Conservation (phyloP, 2,797 vertebrate genomes). For the Enteromius anoplus region DNA sequence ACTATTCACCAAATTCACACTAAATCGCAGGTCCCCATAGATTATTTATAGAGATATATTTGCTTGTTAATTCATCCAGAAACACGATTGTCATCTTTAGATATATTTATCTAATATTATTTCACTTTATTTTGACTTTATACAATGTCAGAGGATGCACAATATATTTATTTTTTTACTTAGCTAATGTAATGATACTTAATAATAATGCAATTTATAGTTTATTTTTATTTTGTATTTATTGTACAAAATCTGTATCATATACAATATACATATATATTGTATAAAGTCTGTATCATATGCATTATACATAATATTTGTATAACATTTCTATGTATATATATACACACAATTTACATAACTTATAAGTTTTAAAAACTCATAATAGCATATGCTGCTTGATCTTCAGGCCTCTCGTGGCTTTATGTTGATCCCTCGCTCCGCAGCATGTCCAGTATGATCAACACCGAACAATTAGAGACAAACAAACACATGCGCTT, state of each 20-base stretch:
- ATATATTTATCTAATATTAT: background rate
- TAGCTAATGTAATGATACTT: background rate
- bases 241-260: background rate
- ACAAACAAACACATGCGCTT: background rate
- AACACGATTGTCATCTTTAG: background rate
- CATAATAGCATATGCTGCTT: background rate
- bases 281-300: too few relatives aligned
- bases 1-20: background rate
- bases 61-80: background rate
- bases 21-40: background rate
- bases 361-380: background rate
- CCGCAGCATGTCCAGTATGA: background rate
- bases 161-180: background rate
- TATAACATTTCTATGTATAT: background rate
- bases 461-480: constrained; percentile 2
- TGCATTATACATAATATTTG: too few relatives aligned
- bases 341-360: too few relatives aligned
- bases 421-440: background rate
- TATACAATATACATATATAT: background rate
- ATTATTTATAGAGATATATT: background rate
- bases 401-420: background rate
- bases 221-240: background rate
- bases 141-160: background rate
- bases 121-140: background rate
- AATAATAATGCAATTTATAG: background rate